These are phyloP conservation scores for Andricus curvator DNA, from an alignment of 2,888 invertebrate species.

Conservation along the genomic window DNA sequence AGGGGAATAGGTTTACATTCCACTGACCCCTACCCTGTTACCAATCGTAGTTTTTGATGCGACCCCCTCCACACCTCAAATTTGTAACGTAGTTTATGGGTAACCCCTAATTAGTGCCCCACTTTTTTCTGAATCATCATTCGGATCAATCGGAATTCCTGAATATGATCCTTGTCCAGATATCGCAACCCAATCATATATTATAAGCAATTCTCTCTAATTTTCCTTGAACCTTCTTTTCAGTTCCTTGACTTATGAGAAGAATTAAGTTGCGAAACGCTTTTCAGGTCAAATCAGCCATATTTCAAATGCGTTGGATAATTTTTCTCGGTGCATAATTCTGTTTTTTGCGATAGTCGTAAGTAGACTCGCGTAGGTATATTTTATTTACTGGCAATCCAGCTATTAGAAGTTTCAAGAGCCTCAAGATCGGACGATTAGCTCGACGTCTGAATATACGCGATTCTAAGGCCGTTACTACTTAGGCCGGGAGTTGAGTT, in stretches of 20 bases:
- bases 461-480: constrained; percentile 44
- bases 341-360: background rate
- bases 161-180: too few relatives aligned
- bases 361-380: constrained; percentile 9
- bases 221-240: background rate
- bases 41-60: too few relatives aligned
- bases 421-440: constrained; percentile 41
- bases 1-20: too few relatives aligned
- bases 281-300: constrained; percentile 29
- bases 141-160: background rate
- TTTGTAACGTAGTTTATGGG: too few relatives aligned
- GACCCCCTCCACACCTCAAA: too few relatives aligned
- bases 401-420: constrained; percentile 41
- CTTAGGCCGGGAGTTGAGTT: constrained; percentile 12
- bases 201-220: background rate
- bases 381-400: constrained; percentile 37
- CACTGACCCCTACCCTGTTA: too few relatives aligned
- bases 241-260: background rate
- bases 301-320: constrained; percentile 21
- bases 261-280: background rate
- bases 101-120: too few relatives aligned
- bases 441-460: constrained; percentile 41
- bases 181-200: background rate
- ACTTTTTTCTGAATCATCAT: too few relatives aligned
- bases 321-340: constrained; percentile 26